Percentiles rank a stretch among this genome's conserved stretches.
phyloP scores from a whole-genome alignment of 2,888 invertebrate species.

The Cheiracanthium punctorium region DNA sequence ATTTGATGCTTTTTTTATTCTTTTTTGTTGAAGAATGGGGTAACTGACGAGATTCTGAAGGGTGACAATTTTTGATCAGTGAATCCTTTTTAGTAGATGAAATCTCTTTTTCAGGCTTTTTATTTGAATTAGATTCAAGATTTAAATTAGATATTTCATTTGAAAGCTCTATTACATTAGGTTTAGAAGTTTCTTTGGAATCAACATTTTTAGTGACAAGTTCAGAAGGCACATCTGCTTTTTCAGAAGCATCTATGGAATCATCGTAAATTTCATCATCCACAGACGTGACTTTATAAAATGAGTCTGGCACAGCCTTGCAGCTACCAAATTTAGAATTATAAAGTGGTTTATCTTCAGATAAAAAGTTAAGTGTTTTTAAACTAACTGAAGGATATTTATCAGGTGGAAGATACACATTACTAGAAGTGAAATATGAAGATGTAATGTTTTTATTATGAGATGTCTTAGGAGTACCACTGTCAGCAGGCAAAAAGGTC shows the following conservation, averaged over 20 bases:
- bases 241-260: not conserved
- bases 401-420: slow-evolving; percentile 52
- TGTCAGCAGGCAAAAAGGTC: not conserved
- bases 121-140: not conserved
- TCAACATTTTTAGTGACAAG: not conserved
- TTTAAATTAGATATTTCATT: not conserved
- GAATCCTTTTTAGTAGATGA: not conserved
- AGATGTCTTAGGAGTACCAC: not conserved
- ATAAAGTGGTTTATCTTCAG: slow-evolving; percentile 34
- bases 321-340: not conserved
- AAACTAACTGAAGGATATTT: slow-evolving; percentile 55
- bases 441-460: not conserved
- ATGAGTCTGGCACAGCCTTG: slow-evolving; percentile 45
- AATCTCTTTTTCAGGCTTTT: not conserved
- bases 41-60: slow-evolving; percentile 10
- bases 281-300: slow-evolving; percentile 61
- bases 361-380: slow-evolving; percentile 41
- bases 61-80: not conserved
- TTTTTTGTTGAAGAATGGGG: not conserved
- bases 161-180: not conserved
- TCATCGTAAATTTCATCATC: slow-evolving; percentile 59
- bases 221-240: not conserved
- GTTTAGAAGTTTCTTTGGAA: not conserved
- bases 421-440: not conserved
- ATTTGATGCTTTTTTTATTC: not conserved